Conservation (phyloP, 2,113 vertebrate genomes). For the Emydocephalus ijimae region DNA sequence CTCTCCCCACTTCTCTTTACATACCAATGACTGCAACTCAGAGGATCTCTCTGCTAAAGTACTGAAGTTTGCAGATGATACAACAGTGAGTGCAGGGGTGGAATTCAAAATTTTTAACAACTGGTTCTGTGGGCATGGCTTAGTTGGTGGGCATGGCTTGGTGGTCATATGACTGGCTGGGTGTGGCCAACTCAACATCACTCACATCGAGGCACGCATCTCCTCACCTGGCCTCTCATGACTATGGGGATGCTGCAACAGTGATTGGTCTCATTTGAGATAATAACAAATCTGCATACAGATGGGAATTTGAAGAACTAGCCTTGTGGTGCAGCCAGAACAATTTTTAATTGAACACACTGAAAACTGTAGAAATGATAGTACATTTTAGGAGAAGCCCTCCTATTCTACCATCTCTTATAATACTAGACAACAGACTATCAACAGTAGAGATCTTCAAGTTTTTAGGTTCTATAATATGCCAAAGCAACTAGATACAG, state of each 20-base stretch:
- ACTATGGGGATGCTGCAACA: no score
- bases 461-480: neutral
- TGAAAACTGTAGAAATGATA: neutral
- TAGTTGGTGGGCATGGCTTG: no score
- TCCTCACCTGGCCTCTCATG: no score
- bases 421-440: neutral
- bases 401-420: neutral
- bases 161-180: no score
- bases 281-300: neutral
- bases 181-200: no score
- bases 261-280: neutral
- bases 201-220: no score
- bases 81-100: neutral
- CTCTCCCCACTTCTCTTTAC: neutral
- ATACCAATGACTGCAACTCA: neutral
- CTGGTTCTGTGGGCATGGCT: no score
- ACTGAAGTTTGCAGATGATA: neutral
- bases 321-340: neutral
- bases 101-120: no score
- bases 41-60: neutral
- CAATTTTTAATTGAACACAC: neutral
- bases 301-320: neutral
- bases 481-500: neutral
- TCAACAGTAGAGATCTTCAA: neutral
- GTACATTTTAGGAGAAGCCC: neutral